Base-by-base conservation (phyloP, 2,113 vertebrate genomes). In the Vombatus ursinus region DNA sequence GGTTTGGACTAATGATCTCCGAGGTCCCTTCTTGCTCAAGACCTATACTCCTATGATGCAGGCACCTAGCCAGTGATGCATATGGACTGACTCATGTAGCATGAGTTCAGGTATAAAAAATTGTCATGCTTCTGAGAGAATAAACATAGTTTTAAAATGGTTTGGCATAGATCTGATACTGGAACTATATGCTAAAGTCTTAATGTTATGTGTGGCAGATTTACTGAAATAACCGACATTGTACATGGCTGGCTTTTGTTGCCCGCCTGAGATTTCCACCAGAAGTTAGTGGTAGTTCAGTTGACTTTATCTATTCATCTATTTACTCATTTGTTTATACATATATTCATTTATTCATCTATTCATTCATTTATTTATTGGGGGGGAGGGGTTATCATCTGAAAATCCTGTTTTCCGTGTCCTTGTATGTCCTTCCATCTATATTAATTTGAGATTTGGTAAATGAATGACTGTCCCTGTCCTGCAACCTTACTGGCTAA, bases 341-440 rank as follows among this genome's bases (percentile, higher is more conserved):
- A 54, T 26, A 53, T 26, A 10, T 54, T 6, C 8, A 26, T 9
- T 8, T 9, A 54, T 9, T 26, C 28, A 61, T 61, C 10, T 12
- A 61, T 61, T 8, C 57, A 68, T 68, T 22, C 31, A n/a, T 12
- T 16, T 12, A 68, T 68, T 68, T 68, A 68, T 37, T 68, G 12
- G 31, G 12, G 31, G 12, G 11, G 3, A 37, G 31, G 31, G 12
- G 2, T 31, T 96, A 61, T 96, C 90, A 96, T 97, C 96, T 93
- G 48, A 90, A 94, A 52, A 96, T 93, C 49, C 26, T 52, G 90
- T 77, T 31, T 90, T 50, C 10, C 90, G 50, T 92, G 23, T 49
- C 25, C 24, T 48, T 51, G 68, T 3, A 5, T 50, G 8, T 52
- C 51, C 52, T 3, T 6, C 77, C n/a, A 54, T 94, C 57, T 47